Evolutionary conservation across 2,113 vertebrate species (phyloP).

Genomic region (Xiphophorus maculatus): DNA sequence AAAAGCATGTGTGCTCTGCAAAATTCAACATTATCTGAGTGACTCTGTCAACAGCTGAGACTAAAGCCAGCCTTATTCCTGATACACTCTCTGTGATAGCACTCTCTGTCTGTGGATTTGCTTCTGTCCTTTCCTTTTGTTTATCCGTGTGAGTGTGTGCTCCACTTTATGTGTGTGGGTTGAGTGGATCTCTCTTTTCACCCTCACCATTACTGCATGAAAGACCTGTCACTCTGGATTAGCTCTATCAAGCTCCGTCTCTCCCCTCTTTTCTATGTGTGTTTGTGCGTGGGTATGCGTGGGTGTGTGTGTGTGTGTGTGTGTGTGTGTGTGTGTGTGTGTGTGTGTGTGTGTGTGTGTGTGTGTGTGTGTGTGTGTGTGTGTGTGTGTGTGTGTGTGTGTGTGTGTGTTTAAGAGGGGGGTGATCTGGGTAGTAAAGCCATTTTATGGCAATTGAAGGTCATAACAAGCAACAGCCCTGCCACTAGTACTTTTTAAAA

Average conservation of each 20-base stretch:
- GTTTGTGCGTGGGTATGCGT: slow-evolving; percentile 31
- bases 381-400: slow-evolving; percentile 30
- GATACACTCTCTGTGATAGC: slow-evolving; percentile 38
- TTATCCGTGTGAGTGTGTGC: slow-evolving; percentile 2
- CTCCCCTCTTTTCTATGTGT: slow-evolving; percentile 45
- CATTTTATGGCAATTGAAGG: slow-evolving; percentile 70
- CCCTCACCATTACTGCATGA: slow-evolving; percentile 83
- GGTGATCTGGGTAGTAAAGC: slow-evolving; percentile 58
- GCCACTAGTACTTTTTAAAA: slow-evolving; percentile 26
- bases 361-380: slow-evolving; percentile 22
- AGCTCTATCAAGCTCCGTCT: slow-evolving; percentile 69
- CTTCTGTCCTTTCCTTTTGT: slow-evolving; percentile 11
- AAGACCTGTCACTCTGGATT: slow-evolving; percentile 83
- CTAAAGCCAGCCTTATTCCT: slow-evolving; percentile 28
- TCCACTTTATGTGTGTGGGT: slow-evolving; percentile 41
- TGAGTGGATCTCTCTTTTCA: slow-evolving; percentile 81
- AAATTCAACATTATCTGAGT: slow-evolving; percentile 9
- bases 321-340: slow-evolving; percentile 31
- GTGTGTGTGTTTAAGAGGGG: slow-evolving; percentile 7
- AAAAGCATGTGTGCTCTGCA: slow-evolving; percentile 28
- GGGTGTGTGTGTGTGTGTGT: slow-evolving; percentile 19
- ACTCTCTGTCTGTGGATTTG: background rate
- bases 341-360: slow-evolving; percentile 11
- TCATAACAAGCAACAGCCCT: slow-evolving; percentile 53
- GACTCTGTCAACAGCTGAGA: slow-evolving; percentile 51